Base-by-base conservation (phyloP, 2,797 vertebrate species). In the Chloroceryle inda region DNA sequence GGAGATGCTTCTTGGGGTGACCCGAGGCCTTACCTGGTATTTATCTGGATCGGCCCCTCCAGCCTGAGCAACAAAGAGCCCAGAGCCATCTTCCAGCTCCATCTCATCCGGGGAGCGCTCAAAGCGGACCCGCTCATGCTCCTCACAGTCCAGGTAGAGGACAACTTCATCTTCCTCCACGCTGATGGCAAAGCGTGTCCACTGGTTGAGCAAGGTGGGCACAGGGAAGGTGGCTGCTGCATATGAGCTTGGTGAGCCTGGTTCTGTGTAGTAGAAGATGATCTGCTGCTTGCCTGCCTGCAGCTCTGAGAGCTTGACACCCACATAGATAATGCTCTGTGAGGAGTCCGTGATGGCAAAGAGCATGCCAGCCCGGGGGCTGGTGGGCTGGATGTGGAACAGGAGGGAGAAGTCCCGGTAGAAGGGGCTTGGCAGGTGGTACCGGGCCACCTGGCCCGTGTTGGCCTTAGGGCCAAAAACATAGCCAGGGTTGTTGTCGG, bases 61-160 rank as follows among this genome's bases (percentile, higher is more conserved):
- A 9, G 99, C 99, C 85, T 99, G 99, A 8, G 98, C 99, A 38
- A 99, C 98, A 23, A 99, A 99, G 88, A 99, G 96, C 35, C 99
- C 98, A 0, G 99, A 98, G 0, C 98, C 98, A 0, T 96, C 88
- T 55, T 99, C 98, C 92, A 99, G 97, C 82, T 98, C 98, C 98
- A 99, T 98, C 88, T 98, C 98, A 33, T 98, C 98, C 0, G 98
- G 98, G 1, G 99, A 98, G 23, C 99, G 98, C 85, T 98, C 97
- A 0, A 99, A 97, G 10, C 14, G 98, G 56, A 92, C 88, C 23
- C 98, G 96, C 87, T 98, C 96, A 1, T 98, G 96, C 66, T 98
- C 98, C 92, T 99, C 98, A 11, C 99, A 99, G 97, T 98, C 98
- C 93, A 99, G 71, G 83, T 98, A 99, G 62, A 99, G 98, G 29